These are phyloP conservation scores for Aphelenchoides bicaudatus DNA, from an alignment of 2,888 invertebrate genomes.

Conservation along the genomic window DNA sequence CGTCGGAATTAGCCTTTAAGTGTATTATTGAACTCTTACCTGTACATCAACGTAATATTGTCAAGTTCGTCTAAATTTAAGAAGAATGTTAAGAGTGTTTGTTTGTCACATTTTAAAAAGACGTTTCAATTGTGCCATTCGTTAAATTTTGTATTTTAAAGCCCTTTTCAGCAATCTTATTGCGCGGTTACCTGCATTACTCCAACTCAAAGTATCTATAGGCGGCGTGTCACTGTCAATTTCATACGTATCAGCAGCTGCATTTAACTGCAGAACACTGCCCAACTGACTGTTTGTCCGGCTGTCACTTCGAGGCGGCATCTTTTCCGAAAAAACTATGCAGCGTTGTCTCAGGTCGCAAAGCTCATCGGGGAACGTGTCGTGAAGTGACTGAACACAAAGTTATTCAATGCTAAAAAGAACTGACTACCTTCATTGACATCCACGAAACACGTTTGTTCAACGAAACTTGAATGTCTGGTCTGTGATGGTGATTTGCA, in stretches of 20 bases:
- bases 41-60: conserved; percentile 63
- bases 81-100: conserved; percentile 1
- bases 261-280: conserved; percentile 38
- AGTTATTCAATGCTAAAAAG: too few relatives aligned
- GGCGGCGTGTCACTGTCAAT: conserved; percentile 58
- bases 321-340: conserved; percentile 29
- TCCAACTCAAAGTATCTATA: conserved; percentile 58
- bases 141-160: background rate
- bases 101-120: conserved; percentile 18
- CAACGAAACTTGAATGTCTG: conserved; percentile 23
- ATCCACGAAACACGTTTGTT: conserved; percentile 57
- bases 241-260: conserved; percentile 43
- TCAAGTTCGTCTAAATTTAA: conserved; percentile 63
- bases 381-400: conserved; percentile 53
- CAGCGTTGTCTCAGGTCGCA: conserved; percentile 27
- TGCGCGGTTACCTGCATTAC: conserved; percentile 53
- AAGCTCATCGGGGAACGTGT: conserved; percentile 36
- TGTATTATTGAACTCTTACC: too few relatives aligned
- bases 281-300: conserved; percentile 42
- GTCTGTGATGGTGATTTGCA: conserved; percentile 8
- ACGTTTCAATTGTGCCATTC: conserved; percentile 17
- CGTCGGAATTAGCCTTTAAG: too few relatives aligned
- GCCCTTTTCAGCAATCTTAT: background rate
- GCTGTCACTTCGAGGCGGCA: conserved; percentile 33
- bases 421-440: too few relatives aligned